These are phyloP conservation scores for Datnioides undecimradiatus DNA, from an alignment of 2,113 vertebrate genomes.

Conservation along the genomic window DNA sequence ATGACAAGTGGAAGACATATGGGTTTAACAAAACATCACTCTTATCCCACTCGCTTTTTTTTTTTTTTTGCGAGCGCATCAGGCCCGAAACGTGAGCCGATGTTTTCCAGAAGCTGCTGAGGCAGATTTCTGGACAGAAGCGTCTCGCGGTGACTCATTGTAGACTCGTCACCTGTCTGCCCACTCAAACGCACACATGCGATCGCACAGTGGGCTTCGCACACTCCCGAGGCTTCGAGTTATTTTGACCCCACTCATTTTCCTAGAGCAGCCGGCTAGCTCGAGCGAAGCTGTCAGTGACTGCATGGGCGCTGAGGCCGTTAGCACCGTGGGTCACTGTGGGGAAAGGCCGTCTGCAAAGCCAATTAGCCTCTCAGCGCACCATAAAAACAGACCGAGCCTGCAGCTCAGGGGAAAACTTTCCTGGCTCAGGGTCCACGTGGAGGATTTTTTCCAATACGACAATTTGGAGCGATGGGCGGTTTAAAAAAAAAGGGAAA, in stretches of 20 bases:
- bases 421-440: slow-evolving; percentile 71
- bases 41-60: slow-evolving; percentile 39
- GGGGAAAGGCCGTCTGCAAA: slow-evolving; percentile 78
- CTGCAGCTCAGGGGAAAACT: slow-evolving; percentile 63
- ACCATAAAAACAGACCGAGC: slow-evolving; percentile 70
- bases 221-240: background rate
- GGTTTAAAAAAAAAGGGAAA: slow-evolving; percentile 39
- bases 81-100: slow-evolving; percentile 42
- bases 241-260: slow-evolving; percentile 48
- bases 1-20: slow-evolving; percentile 48
- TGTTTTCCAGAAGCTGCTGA: slow-evolving; percentile 61
- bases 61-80: slow-evolving; percentile 17
- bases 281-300: slow-evolving; percentile 54
- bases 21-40: slow-evolving; percentile 43
- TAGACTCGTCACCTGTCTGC: slow-evolving; percentile 60
- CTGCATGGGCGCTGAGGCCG: slow-evolving; percentile 40
- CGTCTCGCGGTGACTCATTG: slow-evolving; percentile 46
- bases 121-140: slow-evolving; percentile 36
- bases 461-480: slow-evolving; percentile 61
- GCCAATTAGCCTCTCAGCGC: slow-evolving; percentile 77
- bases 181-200: slow-evolving; percentile 31
- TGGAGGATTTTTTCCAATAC: slow-evolving; percentile 65
- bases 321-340: slow-evolving; percentile 62
- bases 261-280: slow-evolving; percentile 23
- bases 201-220: slow-evolving; percentile 1